A percentile compares a stretch with the other conserved stretches of the same genome.
phyloP scores from a whole-genome alignment of 2,888 invertebrate species.

The Erannis defoliaria region DNA sequence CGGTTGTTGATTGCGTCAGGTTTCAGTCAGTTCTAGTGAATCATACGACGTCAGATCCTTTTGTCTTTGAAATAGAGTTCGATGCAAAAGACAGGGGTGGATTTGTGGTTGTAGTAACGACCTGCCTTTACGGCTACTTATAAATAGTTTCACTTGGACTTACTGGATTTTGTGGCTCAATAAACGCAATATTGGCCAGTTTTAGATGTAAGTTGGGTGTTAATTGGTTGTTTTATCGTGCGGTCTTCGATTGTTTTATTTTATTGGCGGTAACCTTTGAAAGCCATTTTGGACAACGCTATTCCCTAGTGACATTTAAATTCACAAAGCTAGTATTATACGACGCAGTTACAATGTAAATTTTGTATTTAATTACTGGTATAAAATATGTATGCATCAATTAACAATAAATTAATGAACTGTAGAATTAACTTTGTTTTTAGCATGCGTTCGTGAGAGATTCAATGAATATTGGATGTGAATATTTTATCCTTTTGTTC shows the following conservation, averaged over 20 bases:
- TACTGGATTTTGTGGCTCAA: conserved; percentile 32
- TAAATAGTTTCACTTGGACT: conserved; percentile 39
- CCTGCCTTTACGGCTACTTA: conserved; percentile 42
- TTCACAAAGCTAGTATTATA: not conserved
- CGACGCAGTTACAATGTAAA: not conserved
- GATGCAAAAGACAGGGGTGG: conserved; percentile 62
- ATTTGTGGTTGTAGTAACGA: conserved; percentile 64
- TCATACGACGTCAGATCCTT: conserved; percentile 49
- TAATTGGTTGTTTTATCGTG: conserved; percentile 33
- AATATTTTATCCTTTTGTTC: conserved; percentile 9
- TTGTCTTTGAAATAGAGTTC: conserved; percentile 56
- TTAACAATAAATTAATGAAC: conserved; percentile 15
- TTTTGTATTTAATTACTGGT: conserved; percentile 3
- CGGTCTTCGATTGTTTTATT: conserved; percentile 16
- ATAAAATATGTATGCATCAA: conserved; percentile 10
- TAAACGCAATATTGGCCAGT: conserved; percentile 30
- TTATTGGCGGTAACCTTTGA: conserved; percentile 6
- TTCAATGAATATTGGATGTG: conserved; percentile 12
- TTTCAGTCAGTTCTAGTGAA: conserved; percentile 44
- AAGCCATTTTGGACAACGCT: not conserved
- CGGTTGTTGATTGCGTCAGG: conserved; percentile 20
- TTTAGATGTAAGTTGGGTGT: conserved; percentile 30
- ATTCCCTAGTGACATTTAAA: not conserved
- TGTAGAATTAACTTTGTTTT: conserved; percentile 12
- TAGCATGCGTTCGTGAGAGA: not conserved